A percentile compares a stretch with the other conserved stretches of the same genome.
Evolutionary conservation across 1,140 invertebrate species (phyloP).

Genomic region (Globodera rostochiensis): DNA sequence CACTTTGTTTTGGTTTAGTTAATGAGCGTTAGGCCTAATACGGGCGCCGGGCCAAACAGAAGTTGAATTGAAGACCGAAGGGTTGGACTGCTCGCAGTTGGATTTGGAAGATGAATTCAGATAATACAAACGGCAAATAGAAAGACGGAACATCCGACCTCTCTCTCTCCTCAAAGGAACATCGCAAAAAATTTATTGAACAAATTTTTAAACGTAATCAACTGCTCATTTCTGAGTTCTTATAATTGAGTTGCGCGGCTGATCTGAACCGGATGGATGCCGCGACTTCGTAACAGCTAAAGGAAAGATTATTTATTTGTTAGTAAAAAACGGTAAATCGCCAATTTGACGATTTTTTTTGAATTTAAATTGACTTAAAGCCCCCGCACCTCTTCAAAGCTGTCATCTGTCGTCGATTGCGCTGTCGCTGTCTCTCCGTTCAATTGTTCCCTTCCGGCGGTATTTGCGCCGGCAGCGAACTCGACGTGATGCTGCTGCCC

Average conservation of each 20-base stretch:
- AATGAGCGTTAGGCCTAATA: too few relatives aligned
- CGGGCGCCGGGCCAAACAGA: too few relatives aligned
- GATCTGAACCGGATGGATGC: conserved; percentile 28
- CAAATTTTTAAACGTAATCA: too few relatives aligned
- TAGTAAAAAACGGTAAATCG: background rate
- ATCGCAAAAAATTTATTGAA: too few relatives aligned
- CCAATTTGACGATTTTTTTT: conserved; percentile 19
- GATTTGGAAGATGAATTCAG: too few relatives aligned
- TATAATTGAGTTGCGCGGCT: conserved; percentile 42
- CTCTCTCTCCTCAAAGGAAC: too few relatives aligned
- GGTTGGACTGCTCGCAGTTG: too few relatives aligned
- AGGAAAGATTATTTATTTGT: background rate
- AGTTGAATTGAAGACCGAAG: too few relatives aligned
- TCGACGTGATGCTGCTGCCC: conserved; percentile 1
- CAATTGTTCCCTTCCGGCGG: background rate
- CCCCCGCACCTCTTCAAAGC: conserved; percentile 3
- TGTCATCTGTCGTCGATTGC: background rate
- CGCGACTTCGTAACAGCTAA: conserved; percentile 33
- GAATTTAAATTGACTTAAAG: conserved; percentile 25
- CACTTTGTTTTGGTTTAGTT: too few relatives aligned
- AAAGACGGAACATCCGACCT: too few relatives aligned
- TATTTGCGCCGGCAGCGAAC: background rate
- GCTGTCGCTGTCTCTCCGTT: background rate
- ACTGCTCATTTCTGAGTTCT: background rate
- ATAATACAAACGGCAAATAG: too few relatives aligned